These are phyloP conservation scores for Neelides folsomi DNA, from an alignment of 2,888 invertebrate species.

Conservation along the genomic window DNA sequence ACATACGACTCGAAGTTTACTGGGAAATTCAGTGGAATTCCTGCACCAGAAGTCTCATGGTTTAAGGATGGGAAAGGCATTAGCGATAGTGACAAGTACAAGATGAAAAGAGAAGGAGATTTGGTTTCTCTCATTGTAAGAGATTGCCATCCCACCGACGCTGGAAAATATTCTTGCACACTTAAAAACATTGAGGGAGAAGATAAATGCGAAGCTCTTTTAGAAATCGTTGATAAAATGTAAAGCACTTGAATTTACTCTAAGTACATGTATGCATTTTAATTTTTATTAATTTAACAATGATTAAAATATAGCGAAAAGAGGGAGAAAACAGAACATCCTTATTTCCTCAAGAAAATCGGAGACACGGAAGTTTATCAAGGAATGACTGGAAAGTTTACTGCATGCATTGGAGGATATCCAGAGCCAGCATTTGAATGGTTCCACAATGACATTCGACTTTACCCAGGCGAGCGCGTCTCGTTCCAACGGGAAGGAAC, in stretches of 20 bases:
- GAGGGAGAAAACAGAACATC: constrained; percentile 48
- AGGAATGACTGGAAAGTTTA: constrained; percentile 81
- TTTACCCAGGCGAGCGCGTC: constrained; percentile 57
- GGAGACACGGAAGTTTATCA: constrained; percentile 75
- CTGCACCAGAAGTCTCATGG: constrained; percentile 75
- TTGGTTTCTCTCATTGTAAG: constrained; percentile 53
- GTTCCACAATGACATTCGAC: constrained; percentile 63
- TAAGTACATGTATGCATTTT: background rate
- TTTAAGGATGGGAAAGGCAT: constrained; percentile 67
- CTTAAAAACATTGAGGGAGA: constrained; percentile 69
- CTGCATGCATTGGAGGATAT: constrained; percentile 74
- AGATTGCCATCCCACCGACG: constrained; percentile 53
- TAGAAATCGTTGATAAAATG: constrained; percentile 72
- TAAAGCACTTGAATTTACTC: constrained; percentile 40
- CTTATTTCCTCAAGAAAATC: constrained; percentile 75
- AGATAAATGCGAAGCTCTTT: constrained; percentile 56
- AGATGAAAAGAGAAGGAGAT: constrained; percentile 64
- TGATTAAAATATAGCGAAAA: constrained; percentile 6
- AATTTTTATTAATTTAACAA: background rate
- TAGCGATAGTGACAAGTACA: constrained; percentile 55
- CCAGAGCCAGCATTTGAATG: constrained; percentile 80
- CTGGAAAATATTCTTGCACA: constrained; percentile 60
- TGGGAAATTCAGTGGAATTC: constrained; percentile 65
- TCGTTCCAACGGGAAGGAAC: constrained; percentile 69
- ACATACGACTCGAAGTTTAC: constrained; percentile 69